A percentile compares a stretch with the other conserved stretches of the same genome.
These are phyloP conservation scores for Gortyna flavago DNA, from an alignment of 2,888 invertebrate species.

Conservation along the genomic window DNA sequence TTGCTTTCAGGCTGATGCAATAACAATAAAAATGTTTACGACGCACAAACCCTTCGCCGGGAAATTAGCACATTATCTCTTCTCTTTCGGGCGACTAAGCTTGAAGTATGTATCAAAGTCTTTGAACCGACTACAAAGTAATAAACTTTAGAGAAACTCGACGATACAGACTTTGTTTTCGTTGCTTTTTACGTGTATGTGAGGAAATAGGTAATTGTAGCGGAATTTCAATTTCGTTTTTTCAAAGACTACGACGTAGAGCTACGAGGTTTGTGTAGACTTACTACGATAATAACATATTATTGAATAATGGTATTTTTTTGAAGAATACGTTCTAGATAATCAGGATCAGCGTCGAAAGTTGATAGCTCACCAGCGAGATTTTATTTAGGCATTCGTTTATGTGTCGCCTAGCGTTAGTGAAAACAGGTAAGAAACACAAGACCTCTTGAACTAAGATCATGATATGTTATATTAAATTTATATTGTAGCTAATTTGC, in stretches of 20 bases:
- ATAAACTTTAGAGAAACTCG: constrained; percentile 28
- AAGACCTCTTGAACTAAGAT: neutral
- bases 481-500: neutral
- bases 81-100: constrained; percentile 21
- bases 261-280: neutral
- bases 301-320: neutral
- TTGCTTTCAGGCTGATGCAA: constrained; percentile 34
- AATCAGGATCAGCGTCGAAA: neutral
- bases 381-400: neutral
- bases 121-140: constrained; percentile 29
- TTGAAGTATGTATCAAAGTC: constrained; percentile 18
- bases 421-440: neutral
- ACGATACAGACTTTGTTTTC: constrained; percentile 14
- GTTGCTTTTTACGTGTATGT: neutral
- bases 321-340: neutral
- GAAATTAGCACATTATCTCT: constrained; percentile 48
- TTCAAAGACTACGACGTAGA: neutral
- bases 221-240: neutral
- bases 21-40: constrained; percentile 62
- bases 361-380: too few species aligned
- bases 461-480: neutral
- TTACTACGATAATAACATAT: neutral
- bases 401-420: neutral
- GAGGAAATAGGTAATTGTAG: neutral
- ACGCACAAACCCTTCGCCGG: constrained; percentile 29